phyloP scores from a whole-genome alignment of 2,888 invertebrate genomes.

The Nebria brevicollis region DNA sequence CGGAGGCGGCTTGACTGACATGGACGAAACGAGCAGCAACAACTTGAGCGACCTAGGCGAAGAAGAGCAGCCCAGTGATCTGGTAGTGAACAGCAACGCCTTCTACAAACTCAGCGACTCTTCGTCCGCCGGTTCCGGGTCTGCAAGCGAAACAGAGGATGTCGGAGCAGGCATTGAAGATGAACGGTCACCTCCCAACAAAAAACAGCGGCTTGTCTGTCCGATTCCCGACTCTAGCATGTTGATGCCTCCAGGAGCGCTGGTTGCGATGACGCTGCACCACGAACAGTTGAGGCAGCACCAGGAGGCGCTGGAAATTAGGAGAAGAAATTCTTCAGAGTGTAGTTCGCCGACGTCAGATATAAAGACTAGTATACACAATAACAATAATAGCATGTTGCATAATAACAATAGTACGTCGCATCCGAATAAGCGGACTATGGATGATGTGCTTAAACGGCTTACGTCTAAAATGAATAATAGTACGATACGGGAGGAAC shows the following conservation, averaged over 20 bases:
- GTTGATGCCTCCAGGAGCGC: conserved; percentile 52
- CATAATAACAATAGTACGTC: conserved; percentile 70
- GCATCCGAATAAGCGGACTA: conserved; percentile 78
- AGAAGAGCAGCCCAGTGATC: conserved; percentile 69
- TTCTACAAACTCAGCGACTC: conserved; percentile 60
- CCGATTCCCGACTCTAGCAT: conserved; percentile 51
- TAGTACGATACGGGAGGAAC: conserved; percentile 76
- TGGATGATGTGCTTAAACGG: conserved; percentile 91
- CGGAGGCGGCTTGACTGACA: conserved; percentile 66
- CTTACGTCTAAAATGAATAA: conserved; percentile 86
- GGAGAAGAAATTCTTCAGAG: conserved; percentile 70
- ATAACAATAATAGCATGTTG: conserved; percentile 73
- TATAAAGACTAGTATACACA: conserved; percentile 70
- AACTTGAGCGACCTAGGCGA: conserved; percentile 70
- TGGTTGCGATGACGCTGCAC: conserved; percentile 65
- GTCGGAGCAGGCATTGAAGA: conserved; percentile 62
- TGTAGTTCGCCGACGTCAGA: conserved; percentile 78
- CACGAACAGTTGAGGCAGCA: conserved; percentile 66
- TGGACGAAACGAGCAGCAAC: conserved; percentile 69
- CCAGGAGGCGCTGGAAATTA: conserved; percentile 55
- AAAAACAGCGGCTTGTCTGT: conserved; percentile 60
- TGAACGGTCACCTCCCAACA: conserved; percentile 61
- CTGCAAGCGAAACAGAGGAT: conserved; percentile 61
- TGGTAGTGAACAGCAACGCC: conserved; percentile 56
- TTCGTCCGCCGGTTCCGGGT: conserved; percentile 62